These are phyloP conservation scores for Troides aeacus DNA, from an alignment of 2,888 invertebrate genomes.

Conservation along the genomic window DNA sequence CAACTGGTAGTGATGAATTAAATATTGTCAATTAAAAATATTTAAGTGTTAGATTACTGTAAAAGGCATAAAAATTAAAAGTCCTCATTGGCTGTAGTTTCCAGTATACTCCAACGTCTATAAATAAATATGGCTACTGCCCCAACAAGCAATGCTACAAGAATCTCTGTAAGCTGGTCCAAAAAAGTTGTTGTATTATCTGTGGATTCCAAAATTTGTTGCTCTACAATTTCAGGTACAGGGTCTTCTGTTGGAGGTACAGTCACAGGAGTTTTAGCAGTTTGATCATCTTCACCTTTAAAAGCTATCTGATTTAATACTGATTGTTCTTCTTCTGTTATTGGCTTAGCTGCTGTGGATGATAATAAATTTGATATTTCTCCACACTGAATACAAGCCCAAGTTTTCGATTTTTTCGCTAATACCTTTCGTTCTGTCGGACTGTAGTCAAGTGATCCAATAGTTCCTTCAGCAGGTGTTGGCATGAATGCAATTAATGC, in stretches of 20 bases:
- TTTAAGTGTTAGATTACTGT: background rate
- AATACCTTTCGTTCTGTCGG: constrained; percentile 89
- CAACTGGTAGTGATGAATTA: background rate
- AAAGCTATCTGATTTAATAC: constrained; percentile 75
- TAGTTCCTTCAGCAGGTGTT: constrained; percentile 92
- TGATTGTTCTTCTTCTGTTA: constrained; percentile 72
- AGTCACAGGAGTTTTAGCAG: constrained; percentile 45
- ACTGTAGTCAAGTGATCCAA: constrained; percentile 94
- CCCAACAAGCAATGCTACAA: constrained; percentile 67
- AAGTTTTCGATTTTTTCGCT: constrained; percentile 84
- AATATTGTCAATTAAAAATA: constrained; percentile 2
- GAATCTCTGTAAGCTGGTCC: constrained; percentile 68
- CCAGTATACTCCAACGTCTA: constrained; percentile 62
- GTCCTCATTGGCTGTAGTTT: constrained; percentile 13
- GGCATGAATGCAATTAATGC: constrained; percentile 98
- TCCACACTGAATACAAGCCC: constrained; percentile 69
- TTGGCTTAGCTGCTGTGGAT: constrained; percentile 70
- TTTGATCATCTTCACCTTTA: constrained; percentile 72
- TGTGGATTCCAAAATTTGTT: constrained; percentile 61
- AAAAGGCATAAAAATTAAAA: constrained; percentile 10
- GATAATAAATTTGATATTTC: constrained; percentile 64
- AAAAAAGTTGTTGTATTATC: constrained; percentile 63
- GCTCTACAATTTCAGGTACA: constrained; percentile 49
- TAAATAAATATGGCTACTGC: constrained; percentile 71
- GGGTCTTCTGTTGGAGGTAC: constrained; percentile 49